Base-by-base conservation (phyloP, 2,113 vertebrate species). In the Chiloscyllium plagiosum region DNA sequence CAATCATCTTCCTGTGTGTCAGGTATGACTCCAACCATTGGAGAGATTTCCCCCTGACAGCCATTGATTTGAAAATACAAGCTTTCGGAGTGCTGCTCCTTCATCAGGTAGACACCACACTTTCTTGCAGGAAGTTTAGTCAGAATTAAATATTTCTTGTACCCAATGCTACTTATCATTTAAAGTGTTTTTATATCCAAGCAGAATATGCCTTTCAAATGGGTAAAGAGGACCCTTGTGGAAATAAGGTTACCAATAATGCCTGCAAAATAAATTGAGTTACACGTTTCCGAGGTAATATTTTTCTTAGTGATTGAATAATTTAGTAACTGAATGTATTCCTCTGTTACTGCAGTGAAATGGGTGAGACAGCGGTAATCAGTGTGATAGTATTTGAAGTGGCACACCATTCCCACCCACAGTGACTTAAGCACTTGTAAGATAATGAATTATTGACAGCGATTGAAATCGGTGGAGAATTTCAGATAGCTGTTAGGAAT, bases 391-490 rank as follows among this genome's bases (percentile, higher is more conserved):
- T 70, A 52, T 95, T 72, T 95, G 68, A 95, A 76, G 69, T 72
- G 94, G 94, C 94, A 76, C 22, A 50, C 68, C 66, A 89, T 90
- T 89, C 83, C 66, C 85, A 96, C 85, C 80, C 56, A 96, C 85
- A 56, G 66, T 26, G 96, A 76, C 83, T 95, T 96, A 94, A 96
- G 95, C 96, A 95, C 96, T 96, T 96, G 76, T 96, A 95, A n/a
- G 96, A 97, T 96, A 95, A 47, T 96, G 85, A 97, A 97, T 97
- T 97, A 97, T 96, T 97, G 96, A 97, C 97, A 97, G 96, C 94
- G 56, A 96, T 85, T 96, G 94, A 97, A 96, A 96, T 96, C 90
- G 96, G 96, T 37, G 96, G 96, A 97, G 96, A 97, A 96, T 96
- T 96, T 97, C 96, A 96, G 96, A 97, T 94, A 96, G 96, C 96